Evolutionary conservation across 2,797 vertebrate genomes (phyloP).

Genomic region (Eutrigla gurnardus): DNA sequence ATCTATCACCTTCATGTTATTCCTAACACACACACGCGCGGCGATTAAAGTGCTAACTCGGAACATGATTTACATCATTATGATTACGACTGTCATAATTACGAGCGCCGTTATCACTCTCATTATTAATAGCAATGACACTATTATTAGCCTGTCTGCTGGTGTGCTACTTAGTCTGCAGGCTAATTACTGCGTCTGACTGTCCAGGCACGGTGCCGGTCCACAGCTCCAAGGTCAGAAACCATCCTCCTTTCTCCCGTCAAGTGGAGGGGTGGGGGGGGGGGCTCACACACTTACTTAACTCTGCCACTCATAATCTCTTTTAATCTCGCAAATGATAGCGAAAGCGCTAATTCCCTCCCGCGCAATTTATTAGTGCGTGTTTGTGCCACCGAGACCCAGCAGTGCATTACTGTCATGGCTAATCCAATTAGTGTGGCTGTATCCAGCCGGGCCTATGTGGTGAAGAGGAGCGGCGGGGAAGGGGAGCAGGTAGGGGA

Average conservation of each 20-base stretch:
- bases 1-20: conserved; percentile 73
- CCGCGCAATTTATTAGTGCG: conserved; percentile 89
- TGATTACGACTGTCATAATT: conserved; percentile 83
- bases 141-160: conserved; percentile 77
- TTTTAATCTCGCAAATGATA: conserved; percentile 87
- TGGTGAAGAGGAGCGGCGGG: conserved; percentile 35
- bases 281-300: conserved; percentile 83
- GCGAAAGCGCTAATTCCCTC: conserved; percentile 86
- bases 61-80: conserved; percentile 84
- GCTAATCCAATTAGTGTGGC: conserved; percentile 92
- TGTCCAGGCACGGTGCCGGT: conserved; percentile 68
- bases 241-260: conserved; percentile 66
- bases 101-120: conserved; percentile 76
- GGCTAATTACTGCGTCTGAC: conserved; percentile 75
- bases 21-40: conserved; percentile 49
- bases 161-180: conserved; percentile 61
- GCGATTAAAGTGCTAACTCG: conserved; percentile 74
- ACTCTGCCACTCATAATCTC: conserved; percentile 87
- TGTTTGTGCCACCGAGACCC: conserved; percentile 83
- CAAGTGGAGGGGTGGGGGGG: conserved; percentile 10
- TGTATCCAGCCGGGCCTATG: conserved; percentile 71
- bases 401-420: conserved; percentile 84
- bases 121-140: conserved; percentile 83
- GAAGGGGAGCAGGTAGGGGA: conserved; percentile 48
- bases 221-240: conserved; percentile 70